Base-by-base conservation (phyloP, 2,888 invertebrate species). In the Noctua pronuba region DNA sequence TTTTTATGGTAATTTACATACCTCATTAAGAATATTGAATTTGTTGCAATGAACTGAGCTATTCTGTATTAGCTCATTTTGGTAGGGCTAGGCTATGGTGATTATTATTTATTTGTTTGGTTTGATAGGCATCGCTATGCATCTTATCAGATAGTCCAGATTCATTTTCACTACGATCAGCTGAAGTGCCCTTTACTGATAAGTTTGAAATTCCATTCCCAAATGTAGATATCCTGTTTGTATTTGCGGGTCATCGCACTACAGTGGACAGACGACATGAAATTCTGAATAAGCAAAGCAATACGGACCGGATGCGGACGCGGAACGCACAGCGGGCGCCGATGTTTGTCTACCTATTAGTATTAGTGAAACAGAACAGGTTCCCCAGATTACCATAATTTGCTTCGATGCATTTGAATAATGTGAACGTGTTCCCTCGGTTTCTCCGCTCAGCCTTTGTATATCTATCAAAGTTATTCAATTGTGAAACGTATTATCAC, bases 401-500 rank as follows among this genome's bases (percentile, higher is more conserved):
- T 96, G 96, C 95, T 96, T 95, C 95, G 94, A 94, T 96, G 96
- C 96, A 96, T 96, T 96, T 96, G 96, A 96, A 96, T 96, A 96
- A 96, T 96, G 95, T 95, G 95, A 93, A 94, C 95, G 95, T 94
- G 95, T 94, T 94, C 93, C 94, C 92, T 93, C 91, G 91, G 89
- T 82, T 89, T 80, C 88, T 90, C 91, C 90, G 89, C 92, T 91
- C 90, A 88, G 91, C 91, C 90, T 93, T 92, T 93, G 94, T 93
- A 91, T 93, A 93, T 90, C 92, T 92, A 91, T 93, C 93, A 92
- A 94, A 93, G 90, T 94, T 94, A 93, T 92, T 95, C 93, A 91
- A 90, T 93, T 94, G 94, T 93, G 90, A 94, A 95, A 92, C 91
- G 90, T 93, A 92, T 92, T 93, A 94, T 93, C 90, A 90, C 90